Conservation (phyloP, 2,888 invertebrate genomes). For the Epinotia bilunana region DNA sequence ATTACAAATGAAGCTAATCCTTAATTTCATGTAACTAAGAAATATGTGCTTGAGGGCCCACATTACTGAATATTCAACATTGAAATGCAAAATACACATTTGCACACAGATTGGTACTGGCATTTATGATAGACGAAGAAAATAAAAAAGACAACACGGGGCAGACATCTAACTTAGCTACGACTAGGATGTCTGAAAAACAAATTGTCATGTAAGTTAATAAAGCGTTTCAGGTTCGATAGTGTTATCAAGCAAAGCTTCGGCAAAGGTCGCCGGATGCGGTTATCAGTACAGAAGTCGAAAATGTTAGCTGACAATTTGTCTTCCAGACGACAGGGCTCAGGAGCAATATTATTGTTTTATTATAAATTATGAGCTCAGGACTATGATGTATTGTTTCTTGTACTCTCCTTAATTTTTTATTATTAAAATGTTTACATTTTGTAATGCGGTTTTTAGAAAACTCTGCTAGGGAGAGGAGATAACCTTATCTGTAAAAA, state of each 20-base stretch:
- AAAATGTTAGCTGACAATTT: constrained; percentile 84
- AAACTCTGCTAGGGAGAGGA: not conserved
- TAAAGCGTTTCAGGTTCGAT: constrained; percentile 76
- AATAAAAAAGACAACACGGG: constrained; percentile 70
- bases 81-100: constrained; percentile 49
- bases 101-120: constrained; percentile 45
- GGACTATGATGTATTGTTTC: constrained; percentile 14
- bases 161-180: constrained; percentile 77
- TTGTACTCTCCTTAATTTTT: not conserved
- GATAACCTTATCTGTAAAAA: not conserved
- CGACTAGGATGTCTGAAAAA: constrained; percentile 79
- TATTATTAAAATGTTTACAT: not conserved
- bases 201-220: constrained; percentile 83
- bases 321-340: constrained; percentile 82
- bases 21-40: constrained; percentile 21
- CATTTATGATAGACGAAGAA: constrained; percentile 53
- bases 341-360: constrained; percentile 82
- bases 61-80: constrained; percentile 45
- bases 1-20: constrained; percentile 43
- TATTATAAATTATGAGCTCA: constrained; percentile 74
- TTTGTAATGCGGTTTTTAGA: not conserved
- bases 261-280: constrained; percentile 78
- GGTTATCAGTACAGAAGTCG: constrained; percentile 81
- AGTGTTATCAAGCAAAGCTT: constrained; percentile 83
- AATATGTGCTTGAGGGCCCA: constrained; percentile 26